phyloP scores from a whole-genome alignment of 1,140 invertebrate species.

The Eriosoma lanigerum region DNA sequence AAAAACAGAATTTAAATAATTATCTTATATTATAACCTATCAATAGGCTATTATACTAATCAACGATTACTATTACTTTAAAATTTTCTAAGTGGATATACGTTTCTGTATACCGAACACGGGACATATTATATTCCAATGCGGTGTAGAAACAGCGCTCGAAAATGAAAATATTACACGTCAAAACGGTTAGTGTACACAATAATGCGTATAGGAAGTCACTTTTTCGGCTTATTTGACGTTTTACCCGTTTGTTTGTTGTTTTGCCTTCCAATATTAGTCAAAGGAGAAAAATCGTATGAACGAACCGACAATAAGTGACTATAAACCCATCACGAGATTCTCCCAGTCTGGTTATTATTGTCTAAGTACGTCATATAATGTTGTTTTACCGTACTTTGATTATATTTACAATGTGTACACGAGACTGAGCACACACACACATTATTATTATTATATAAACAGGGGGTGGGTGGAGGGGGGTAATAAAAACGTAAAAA shows the following conservation, averaged over 20 bases:
- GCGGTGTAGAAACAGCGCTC: background rate
- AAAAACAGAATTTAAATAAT: too few relatives aligned
- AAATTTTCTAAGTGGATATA: background rate
- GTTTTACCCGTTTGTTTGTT: background rate
- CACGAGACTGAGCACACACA: background rate
- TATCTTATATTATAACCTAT: background rate
- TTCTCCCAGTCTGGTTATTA: background rate
- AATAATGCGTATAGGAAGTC: constrained; percentile 26
- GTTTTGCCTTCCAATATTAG: background rate
- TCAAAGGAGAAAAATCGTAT: constrained; percentile 1
- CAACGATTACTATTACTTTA: background rate
- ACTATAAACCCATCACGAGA: background rate
- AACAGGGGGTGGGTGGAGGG: too few relatives aligned
- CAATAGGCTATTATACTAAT: background rate
- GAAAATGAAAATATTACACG: background rate
- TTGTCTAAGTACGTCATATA: background rate
- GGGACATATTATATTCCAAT: background rate
- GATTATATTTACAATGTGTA: constrained; percentile 6
- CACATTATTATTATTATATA: too few relatives aligned
- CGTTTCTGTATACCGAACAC: too few relatives aligned
- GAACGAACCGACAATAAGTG: constrained; percentile 11
- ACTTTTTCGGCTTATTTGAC: constrained; percentile 27
- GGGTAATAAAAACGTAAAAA: too few relatives aligned
- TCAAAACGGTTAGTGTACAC: background rate
- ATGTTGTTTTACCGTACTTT: background rate